phyloP scores from a whole-genome alignment of 2,888 invertebrate species.

The Trisateles emortualis region DNA sequence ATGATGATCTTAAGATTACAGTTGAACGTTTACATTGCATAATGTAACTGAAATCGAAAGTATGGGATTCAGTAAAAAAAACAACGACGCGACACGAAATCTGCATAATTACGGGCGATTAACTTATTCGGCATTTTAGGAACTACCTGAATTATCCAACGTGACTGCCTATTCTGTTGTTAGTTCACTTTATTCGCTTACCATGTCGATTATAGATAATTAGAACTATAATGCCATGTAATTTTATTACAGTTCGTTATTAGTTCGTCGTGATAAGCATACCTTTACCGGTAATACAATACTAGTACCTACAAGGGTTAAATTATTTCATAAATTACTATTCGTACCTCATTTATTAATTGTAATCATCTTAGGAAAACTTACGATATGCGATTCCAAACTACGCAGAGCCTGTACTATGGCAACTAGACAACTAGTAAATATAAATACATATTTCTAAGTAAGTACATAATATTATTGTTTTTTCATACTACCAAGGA shows the following conservation, averaged over 20 bases:
- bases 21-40: constrained; percentile 58
- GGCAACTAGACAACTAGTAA: no score
- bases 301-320: not conserved
- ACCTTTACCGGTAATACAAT: not conserved
- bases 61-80: constrained; percentile 49
- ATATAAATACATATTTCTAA: no score
- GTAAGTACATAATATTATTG: no score
- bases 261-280: no score
- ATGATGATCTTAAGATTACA: constrained; percentile 41
- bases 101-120: constrained; percentile 39
- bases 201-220: not conserved
- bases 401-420: no score
- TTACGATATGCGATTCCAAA: no score
- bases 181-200: not conserved
- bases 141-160: not conserved
- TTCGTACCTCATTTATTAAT: no score
- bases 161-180: not conserved
- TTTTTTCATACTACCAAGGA: no score
- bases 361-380: no score
- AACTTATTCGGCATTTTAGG: constrained; percentile 22
- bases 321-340: no score
- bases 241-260: not conserved
- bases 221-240: no score
- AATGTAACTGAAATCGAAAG: constrained; percentile 63
- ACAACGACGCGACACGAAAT: constrained; percentile 43